Base-by-base conservation (phyloP, 2,797 vertebrate genomes). In the Macroramphosus scolopax region DNA sequence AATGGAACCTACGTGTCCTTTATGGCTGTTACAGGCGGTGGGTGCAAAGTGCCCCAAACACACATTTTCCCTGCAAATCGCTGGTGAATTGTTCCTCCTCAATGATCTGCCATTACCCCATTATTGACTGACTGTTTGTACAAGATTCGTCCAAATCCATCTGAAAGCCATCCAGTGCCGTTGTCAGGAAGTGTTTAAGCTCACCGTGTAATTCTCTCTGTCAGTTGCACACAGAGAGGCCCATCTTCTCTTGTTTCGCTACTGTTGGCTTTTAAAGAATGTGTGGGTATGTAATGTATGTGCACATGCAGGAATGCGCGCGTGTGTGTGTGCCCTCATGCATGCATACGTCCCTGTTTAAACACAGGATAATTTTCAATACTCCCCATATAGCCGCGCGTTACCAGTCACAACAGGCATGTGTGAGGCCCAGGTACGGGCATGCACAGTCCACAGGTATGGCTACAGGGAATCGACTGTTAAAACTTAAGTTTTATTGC, bases 191-290 rank as follows among this genome's bases (percentile, higher is more conserved):
- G 72, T 75, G 76, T 79, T 86, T 85, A 76, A 81, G 75, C 78
- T 74, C 78, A 53, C 66, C 33, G 47, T 81, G 80, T 84, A 86
- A 88, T 84, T 87, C 76, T 79, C 66, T 70, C 72, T 83, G 86
- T 80, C 83, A 82, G 69, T 47, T 20, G 65, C 61, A 64, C 76
- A 64, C 73, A 61, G 58, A 60, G 77, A 78, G 80, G 77, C 75
- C 82, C 43, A 76, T 81, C 76, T 59, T 71, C 75, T 82, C 79
- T 55, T 66, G 68, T 83, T 76, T 84, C 48, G 75, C 83, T 78
- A 79, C 80, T 76, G 81, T 81, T 68, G 74, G 73, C 77, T 77
- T 77, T 74, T 51, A 73, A 74, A 74, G 75, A 72, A 72, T 80
- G 77, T 17, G 14, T 32, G 61, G 45, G 40, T 41, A 20, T 41